phyloP scores from a whole-genome alignment of 2,888 invertebrate species.

The Pachydiplax longipennis region DNA sequence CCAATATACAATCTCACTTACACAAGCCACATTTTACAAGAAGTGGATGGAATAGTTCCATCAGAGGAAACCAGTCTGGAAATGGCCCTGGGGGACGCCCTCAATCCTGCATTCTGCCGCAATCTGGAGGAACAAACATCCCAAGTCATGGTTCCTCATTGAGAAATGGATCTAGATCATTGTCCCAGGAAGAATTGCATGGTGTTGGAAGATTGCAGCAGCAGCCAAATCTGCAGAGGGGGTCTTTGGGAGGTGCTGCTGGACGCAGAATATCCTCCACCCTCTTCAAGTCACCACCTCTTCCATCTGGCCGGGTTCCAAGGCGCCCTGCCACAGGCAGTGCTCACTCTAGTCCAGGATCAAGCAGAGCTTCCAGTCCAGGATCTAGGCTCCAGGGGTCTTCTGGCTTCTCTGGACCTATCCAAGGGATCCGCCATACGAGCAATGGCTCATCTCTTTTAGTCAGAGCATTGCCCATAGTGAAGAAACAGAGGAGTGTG shows the following conservation, averaged over 20 bases:
- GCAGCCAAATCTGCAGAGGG: not conserved
- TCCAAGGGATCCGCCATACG: constrained; percentile 9
- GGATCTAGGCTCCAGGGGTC: constrained; percentile 17
- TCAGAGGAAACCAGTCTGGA: not conserved
- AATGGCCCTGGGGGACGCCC: not conserved
- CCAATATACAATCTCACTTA: not conserved
- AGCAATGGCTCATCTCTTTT: constrained; percentile 10
- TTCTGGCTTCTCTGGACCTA: constrained; percentile 14
- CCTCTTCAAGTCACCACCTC: constrained; percentile 14
- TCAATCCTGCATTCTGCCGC: constrained; percentile 23
- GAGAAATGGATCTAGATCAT: constrained; percentile 23
- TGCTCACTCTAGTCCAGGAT: constrained; percentile 39
- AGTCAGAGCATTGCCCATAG: constrained; percentile 16
- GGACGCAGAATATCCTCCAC: constrained; percentile 23
- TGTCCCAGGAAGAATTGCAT: constrained; percentile 26
- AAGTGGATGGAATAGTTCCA: not conserved
- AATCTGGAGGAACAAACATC: not conserved
- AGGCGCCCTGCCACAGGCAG: constrained; percentile 24
- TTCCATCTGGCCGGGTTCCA: constrained; percentile 14
- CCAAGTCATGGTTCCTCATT: not conserved
- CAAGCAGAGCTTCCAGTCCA: constrained; percentile 41
- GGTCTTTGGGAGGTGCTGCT: not conserved
- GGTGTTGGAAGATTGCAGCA: not conserved
- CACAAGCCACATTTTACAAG: not conserved
- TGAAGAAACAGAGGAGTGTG: constrained; percentile 11